A percentile compares a stretch with the other conserved stretches of the same genome.
Conservation (phyloP, 2,113 vertebrate species). For the Baryphthengus martii region DNA sequence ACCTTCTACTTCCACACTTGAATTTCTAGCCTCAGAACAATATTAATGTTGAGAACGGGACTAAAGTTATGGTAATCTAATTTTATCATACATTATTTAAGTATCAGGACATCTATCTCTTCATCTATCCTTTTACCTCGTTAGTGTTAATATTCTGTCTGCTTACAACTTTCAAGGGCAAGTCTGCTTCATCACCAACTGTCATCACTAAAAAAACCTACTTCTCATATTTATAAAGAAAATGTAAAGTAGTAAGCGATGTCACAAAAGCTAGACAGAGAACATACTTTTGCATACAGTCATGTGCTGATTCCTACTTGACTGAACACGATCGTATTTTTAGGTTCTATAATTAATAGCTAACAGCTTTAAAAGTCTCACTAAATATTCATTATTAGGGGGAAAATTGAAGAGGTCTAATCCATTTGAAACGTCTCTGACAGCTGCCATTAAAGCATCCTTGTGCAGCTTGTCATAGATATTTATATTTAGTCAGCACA, state of each 20-base stretch:
- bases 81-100: background rate
- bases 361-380: constrained; percentile 36
- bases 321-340: constrained; percentile 13
- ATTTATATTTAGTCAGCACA: constrained; percentile 47
- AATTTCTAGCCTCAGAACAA: constrained; percentile 23
- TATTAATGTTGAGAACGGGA: background rate
- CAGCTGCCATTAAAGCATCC: constrained; percentile 58
- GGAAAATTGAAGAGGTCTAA: constrained; percentile 12
- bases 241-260: background rate
- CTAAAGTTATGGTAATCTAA: constrained; percentile 22
- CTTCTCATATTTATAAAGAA: background rate
- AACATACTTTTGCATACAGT: background rate
- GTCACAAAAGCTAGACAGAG: background rate
- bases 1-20: background rate
- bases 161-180: constrained; percentile 37
- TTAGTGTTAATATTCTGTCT: background rate
- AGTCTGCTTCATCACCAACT: constrained; percentile 31
- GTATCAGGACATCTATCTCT: background rate
- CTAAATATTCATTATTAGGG: constrained; percentile 29
- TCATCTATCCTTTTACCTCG: constrained; percentile 10
- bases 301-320: background rate
- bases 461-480: constrained; percentile 38
- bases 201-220: background rate
- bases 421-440: constrained; percentile 55
- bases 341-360: constrained; percentile 56